phyloP scores from a whole-genome alignment of 2,113 vertebrate species.

The Parotia lawesii region DNA sequence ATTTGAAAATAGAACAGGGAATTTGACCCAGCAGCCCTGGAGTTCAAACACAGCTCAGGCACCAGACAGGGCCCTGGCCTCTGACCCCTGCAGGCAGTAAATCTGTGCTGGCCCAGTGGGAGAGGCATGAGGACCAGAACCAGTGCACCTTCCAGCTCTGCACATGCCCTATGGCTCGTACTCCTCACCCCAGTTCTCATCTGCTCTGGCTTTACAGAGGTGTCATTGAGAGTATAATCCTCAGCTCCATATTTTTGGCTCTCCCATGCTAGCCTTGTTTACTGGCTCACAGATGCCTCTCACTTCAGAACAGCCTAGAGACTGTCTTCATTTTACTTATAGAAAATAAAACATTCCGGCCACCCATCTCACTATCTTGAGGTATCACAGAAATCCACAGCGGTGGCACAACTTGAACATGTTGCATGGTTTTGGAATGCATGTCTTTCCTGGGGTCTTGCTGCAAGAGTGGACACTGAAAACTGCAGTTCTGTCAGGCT shows the following conservation, averaged over 20 bases:
- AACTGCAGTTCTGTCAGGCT: neutral
- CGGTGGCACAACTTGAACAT: rapidly evolving
- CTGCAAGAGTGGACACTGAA: neutral
- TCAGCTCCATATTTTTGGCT: neutral
- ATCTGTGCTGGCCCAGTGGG: neutral
- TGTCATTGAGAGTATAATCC: neutral
- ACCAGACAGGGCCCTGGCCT: no score
- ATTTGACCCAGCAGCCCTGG: neutral
- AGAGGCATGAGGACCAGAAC: rapidly evolving
- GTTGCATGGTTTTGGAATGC: neutral
- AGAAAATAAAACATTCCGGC: neutral
- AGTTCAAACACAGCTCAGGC: neutral
- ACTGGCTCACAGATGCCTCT: neutral
- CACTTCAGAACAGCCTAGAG: neutral
- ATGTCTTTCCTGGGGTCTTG: neutral
- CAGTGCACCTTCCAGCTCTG: neutral
- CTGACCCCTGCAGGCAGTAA: neutral
- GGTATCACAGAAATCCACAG: neutral
- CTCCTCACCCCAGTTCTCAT: neutral
- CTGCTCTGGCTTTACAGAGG: neutral
- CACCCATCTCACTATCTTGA: neutral
- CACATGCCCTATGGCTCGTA: rapidly evolving
- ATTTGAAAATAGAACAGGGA: neutral
- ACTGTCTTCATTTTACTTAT: neutral
- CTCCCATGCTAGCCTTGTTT: neutral